Evolutionary conservation across 2,888 invertebrate species (phyloP).

Genomic region (Eristalinus sepulchralis): DNA sequence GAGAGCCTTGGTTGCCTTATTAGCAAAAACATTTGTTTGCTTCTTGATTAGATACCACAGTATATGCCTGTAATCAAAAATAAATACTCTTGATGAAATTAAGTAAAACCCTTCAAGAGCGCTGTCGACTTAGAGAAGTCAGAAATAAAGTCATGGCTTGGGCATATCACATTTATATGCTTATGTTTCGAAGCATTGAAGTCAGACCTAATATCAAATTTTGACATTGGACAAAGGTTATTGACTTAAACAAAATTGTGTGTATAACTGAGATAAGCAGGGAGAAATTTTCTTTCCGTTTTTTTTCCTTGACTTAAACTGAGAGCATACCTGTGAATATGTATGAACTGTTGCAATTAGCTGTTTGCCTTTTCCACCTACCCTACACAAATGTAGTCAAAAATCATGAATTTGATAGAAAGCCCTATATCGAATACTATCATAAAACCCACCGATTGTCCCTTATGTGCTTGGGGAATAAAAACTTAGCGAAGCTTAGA

Average conservation of each 20-base stretch:
- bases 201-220: background rate
- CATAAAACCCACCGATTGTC: too few species aligned
- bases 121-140: background rate
- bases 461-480: too few species aligned
- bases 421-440: too few species aligned
- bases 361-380: too few species aligned
- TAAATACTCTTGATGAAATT: background rate
- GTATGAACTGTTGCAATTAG: too few species aligned
- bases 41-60: constrained; percentile 19
- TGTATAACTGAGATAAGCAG: too few species aligned
- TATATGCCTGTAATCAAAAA: background rate
- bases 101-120: background rate
- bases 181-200: background rate
- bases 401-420: too few species aligned
- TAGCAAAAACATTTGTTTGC: constrained; percentile 6
- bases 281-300: too few species aligned
- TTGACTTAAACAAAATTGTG: background rate
- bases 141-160: background rate
- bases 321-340: too few species aligned
- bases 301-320: too few species aligned
- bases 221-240: background rate
- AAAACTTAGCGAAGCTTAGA: too few species aligned
- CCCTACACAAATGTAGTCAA: too few species aligned
- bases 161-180: background rate
- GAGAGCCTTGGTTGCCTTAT: background rate